Evolutionary conservation across 2,888 invertebrate species (phyloP), one percentile per base, ranked within the genome.

Genomic region (Leptopilina myrica): DNA sequence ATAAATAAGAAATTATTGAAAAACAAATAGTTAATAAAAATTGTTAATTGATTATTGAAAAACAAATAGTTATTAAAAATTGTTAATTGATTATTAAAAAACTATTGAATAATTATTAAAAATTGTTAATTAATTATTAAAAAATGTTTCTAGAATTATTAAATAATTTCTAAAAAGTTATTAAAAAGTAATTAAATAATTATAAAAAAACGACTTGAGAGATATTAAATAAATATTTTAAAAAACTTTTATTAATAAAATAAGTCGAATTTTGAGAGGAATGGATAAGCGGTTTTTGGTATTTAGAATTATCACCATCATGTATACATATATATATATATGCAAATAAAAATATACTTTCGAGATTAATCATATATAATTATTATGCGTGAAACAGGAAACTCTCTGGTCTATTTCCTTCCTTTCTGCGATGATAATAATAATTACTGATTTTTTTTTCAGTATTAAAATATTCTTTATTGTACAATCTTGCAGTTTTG

Each of bases 331-430:
- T n/a, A n/a, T n/a, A n/a, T n/a, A n/a, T 33, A 3, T 33, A 33
- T 33, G 33, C 33, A 33, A 4, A 33, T 33, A 33, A 33, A 33
- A 33, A 33, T 20, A 53, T 33, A 26, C 12, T 53, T 33, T 53
- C 49, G 7, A 53, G 69, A 33, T 33, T 56, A 56, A 56, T 69
- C 33, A 14, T 26, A 12, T 65, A n/a, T n/a, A 65, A 49, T 40
- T 33, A 11, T 67, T 67, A 5, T 53, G 26, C 49, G 26, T 26
- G 12, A 69, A 9, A 33, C 69, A 69, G 53, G 69, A 26, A 69
- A 69, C 43, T 46, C 66, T 66, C 40, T 64, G 40, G 46, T 66
- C 69, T 33, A 33, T 12, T 69, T 56, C 69, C 33, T 69, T 53
- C 26, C 33, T 62, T n/a, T 20, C 33, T 26, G 33, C 12, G 49